phyloP scores from a whole-genome alignment of 2,797 vertebrate genomes.

The Miichthys miiuy region DNA sequence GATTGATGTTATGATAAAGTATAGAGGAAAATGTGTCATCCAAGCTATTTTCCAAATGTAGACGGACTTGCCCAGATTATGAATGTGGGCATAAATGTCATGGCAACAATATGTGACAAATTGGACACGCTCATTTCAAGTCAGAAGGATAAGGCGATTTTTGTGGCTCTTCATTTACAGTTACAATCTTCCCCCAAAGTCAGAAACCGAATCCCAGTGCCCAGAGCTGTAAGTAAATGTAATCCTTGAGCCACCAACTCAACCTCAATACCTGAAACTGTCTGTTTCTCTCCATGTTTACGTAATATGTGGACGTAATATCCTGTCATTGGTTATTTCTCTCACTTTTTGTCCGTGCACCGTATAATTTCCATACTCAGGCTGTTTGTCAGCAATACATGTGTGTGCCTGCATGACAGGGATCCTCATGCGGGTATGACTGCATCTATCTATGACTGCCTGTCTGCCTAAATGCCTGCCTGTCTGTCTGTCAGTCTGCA shows the following conservation, averaged over 20 bases:
- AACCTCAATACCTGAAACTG: neutral
- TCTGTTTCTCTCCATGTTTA: neutral
- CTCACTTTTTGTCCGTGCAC: conserved; percentile 35
- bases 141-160: neutral
- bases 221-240: conserved; percentile 14
- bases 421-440: conserved; percentile 42
- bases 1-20: neutral
- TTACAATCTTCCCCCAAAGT: conserved; percentile 5
- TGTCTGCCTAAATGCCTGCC: conserved; percentile 53
- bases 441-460: conserved; percentile 55
- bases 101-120: neutral
- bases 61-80: neutral
- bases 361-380: conserved; percentile 47
- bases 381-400: conserved; percentile 54
- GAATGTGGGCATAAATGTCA: neutral
- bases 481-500: conserved; percentile 54
- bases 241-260: conserved; percentile 31
- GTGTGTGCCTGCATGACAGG: conserved; percentile 42
- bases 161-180: neutral
- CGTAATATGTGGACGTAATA: conserved; percentile 19
- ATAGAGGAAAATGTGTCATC: neutral
- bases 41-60: neutral
- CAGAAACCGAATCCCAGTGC: conserved; percentile 8
- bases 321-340: conserved; percentile 41
- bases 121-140: neutral